phyloP scores from a whole-genome alignment of 2,113 vertebrate species.

The Casuarius casuarius region DNA sequence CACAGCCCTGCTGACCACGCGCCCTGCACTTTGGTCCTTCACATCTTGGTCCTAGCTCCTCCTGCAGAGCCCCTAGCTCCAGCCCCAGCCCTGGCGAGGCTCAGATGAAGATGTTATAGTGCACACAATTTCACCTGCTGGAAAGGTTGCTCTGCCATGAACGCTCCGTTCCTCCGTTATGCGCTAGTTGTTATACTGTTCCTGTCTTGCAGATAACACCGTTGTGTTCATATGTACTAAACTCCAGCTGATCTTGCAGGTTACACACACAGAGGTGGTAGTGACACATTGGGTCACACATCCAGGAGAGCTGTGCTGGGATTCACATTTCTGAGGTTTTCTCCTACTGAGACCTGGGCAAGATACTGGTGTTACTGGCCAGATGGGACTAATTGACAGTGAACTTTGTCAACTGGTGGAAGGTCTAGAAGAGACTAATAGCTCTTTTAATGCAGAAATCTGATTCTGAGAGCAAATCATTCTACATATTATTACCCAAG shows the following conservation, averaged over 20 bases:
- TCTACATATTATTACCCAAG: not conserved
- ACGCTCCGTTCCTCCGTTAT: not conserved
- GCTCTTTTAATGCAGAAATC: conserved; percentile 35
- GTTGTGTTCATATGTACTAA: not conserved
- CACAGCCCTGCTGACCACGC: too few relatives aligned
- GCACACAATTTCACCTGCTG: not conserved
- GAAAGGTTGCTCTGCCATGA: not conserved
- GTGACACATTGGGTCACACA: not conserved
- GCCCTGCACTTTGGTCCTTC: not conserved
- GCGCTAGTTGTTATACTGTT: not conserved
- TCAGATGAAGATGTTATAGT: not conserved
- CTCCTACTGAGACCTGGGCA: not conserved
- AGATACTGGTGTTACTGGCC: not conserved
- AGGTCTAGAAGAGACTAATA: conserved; percentile 31
- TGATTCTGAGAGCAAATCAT: conserved; percentile 41
- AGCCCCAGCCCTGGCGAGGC: accelerated
- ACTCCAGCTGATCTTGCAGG: not conserved
- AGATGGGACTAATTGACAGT: not conserved
- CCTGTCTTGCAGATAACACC: not conserved
- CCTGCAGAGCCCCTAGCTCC: accelerated
- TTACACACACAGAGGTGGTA: accelerated
- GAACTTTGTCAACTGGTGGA: conserved; percentile 9
- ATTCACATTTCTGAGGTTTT: conserved; percentile 11
- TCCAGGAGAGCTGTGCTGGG: not conserved
- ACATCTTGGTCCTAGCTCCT: not conserved